These are phyloP conservation scores for Morbakka virulenta DNA, from an alignment of 30 jellyfish, hydroid and myxozoan species.

Conservation along the genomic window DNA sequence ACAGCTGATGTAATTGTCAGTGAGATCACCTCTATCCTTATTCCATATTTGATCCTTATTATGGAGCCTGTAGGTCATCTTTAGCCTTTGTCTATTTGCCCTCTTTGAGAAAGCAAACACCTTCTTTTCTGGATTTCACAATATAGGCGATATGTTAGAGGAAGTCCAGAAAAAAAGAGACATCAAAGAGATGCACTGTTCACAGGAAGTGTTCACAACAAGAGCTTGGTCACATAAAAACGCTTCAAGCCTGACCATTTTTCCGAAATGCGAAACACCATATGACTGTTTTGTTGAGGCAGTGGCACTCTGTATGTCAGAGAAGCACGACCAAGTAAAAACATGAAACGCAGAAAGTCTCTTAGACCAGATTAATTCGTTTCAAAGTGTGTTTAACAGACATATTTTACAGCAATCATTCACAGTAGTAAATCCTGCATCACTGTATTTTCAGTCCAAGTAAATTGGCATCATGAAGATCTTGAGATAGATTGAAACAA, in stretches of 20 bases:
- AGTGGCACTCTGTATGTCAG: neutral
- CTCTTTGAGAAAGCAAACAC: neutral
- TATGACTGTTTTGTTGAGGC: neutral
- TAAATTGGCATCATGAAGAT: constrained; percentile 4
- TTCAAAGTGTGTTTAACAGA: neutral
- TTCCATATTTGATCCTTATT: too few species aligned
- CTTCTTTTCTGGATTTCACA: neutral
- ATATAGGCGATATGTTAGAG: constrained; percentile 4
- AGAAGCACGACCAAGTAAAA: neutral
- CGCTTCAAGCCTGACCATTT: constrained; percentile 2
- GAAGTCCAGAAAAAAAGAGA: neutral
- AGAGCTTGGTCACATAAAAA: constrained; percentile 23
- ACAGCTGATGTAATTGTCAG: too few species aligned
- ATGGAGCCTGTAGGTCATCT: constrained; percentile 4
- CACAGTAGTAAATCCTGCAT: neutral
- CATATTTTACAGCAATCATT: neutral
- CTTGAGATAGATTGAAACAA: neutral
- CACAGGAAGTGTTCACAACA: constrained; percentile 8
- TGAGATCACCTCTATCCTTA: too few species aligned
- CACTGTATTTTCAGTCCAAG: neutral
- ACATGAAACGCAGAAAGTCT: constrained; percentile 6
- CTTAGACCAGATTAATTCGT: neutral
- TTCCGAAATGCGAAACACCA: neutral
- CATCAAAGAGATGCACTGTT: neutral
- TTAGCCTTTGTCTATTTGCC: neutral